Evolutionary conservation across 2,797 vertebrate species (phyloP).

Genomic region (Arremon brunneinucha): DNA sequence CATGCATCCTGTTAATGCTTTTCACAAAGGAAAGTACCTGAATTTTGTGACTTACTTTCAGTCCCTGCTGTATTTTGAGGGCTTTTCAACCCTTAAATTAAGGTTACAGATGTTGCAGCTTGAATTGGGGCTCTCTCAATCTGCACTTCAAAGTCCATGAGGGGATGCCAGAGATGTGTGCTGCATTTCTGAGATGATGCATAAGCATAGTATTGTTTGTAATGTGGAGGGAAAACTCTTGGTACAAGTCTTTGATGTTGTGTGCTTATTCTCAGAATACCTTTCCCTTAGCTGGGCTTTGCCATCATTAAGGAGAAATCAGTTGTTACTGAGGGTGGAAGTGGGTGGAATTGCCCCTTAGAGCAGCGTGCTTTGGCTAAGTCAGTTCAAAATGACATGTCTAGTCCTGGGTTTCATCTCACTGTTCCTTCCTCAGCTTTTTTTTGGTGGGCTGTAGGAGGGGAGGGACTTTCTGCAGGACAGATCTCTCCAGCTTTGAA

Average conservation of each 20-base stretch:
- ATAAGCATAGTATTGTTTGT: fast-evolving
- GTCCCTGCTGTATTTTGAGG: background rate
- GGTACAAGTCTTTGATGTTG: background rate
- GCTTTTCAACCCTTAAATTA: background rate
- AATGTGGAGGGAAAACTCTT: background rate
- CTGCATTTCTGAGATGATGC: background rate
- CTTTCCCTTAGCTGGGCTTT: background rate
- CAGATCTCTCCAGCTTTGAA: background rate
- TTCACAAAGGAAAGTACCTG: background rate
- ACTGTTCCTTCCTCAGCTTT: background rate
- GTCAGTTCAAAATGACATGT: background rate
- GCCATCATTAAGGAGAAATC: background rate
- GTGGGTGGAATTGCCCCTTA: background rate
- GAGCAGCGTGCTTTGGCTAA: background rate
- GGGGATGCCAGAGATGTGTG: background rate
- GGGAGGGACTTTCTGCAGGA: background rate
- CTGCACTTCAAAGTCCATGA: background rate
- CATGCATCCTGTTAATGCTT: background rate
- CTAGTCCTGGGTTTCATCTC: background rate
- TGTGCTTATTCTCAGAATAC: background rate
- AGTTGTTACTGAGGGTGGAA: background rate
- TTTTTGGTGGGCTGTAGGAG: background rate
- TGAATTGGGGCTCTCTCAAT: background rate
- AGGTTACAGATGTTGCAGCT: background rate
- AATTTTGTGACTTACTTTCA: background rate